Base-by-base conservation (phyloP, 1,140 invertebrate species). In the Tribolium castaneum region DNA sequence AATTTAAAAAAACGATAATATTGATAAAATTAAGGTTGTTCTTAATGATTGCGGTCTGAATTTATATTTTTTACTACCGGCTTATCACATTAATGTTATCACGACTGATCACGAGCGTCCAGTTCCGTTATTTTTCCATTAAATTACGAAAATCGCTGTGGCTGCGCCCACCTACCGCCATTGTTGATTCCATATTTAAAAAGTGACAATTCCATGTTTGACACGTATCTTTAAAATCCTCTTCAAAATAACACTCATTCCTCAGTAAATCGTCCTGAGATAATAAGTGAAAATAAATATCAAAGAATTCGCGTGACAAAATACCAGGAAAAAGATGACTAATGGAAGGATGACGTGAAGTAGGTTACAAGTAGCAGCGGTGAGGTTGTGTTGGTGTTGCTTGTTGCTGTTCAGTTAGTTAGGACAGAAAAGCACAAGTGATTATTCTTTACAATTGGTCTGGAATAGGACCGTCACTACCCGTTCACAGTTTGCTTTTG, bases 341-440 rank as follows among this genome's bases (percentile, higher is more conserved):
- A 52, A 52, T 66, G 35, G 34, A 30, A 66, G 9, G 2, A 66
- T 66, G 59, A 30, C 59, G 59, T 66, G 59, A 66, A 66, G 59
- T 66, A 66, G 59, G 59, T 66, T 66, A 66, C 59, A 35, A 66
- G 13, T 13, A 35, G 13, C 14, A 19, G n/a, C 9, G 19, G 25
- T 12, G 59, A 35, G n/a, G 59, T 35, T 35, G 59, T 66, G 59
- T 35, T 35, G 16, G 16, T 19, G 59, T 35, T 12, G 25, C 25
- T 30, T 30, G 25, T 30, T 30, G 3, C 25, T 30, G 3, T 30
- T 0, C 25, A 30, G 25, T 30, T 1, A 30, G 25, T 30, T 30
- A 30, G 5, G 3, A 30, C 25, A 30, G 0, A 30, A 30, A 30
- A 30, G 25, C 6, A 30, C 25, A 30, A 30, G 25, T 30, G 6